Evolutionary conservation across 2,888 invertebrate genomes (phyloP).

Genomic region (Andrena fulva): DNA sequence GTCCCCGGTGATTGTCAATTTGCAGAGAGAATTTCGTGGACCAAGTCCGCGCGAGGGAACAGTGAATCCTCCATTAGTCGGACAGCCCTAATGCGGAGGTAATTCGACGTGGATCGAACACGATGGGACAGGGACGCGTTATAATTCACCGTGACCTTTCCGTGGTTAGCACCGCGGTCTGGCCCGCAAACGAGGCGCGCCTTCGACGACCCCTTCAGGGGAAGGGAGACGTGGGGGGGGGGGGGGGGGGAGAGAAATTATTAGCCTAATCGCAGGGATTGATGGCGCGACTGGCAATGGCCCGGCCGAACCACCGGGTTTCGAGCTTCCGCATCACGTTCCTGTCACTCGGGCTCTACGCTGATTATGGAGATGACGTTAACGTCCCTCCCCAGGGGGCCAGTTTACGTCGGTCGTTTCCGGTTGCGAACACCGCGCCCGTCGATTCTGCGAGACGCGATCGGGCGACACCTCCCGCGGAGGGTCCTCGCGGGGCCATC

Average conservation of each 20-base stretch:
- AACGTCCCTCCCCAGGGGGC: constrained; percentile 57
- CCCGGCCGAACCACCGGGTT: constrained; percentile 58
- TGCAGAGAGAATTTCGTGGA: not conserved
- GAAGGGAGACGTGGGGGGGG: constrained; percentile 2
- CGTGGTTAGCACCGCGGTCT: constrained; percentile 48
- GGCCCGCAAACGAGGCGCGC: constrained; percentile 34
- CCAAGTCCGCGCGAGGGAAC: not conserved
- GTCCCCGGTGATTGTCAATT: constrained; percentile 1
- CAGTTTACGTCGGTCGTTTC: constrained; percentile 40
- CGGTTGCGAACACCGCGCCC: constrained; percentile 7
- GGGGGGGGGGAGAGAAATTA: constrained; percentile 61
- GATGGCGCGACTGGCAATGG: constrained; percentile 67
- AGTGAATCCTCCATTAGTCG: constrained; percentile 1
- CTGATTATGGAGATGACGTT: constrained; percentile 70
- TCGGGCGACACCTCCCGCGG: constrained; percentile 17
- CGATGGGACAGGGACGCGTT: constrained; percentile 36
- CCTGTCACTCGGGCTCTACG: constrained; percentile 62
- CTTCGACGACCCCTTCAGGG: not conserved
- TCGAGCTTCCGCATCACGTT: constrained; percentile 68
- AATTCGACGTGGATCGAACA: constrained; percentile 34
- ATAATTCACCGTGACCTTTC: constrained; percentile 60
- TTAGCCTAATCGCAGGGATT: constrained; percentile 73
- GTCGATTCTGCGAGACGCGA: constrained; percentile 34
- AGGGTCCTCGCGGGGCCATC: constrained; percentile 14
- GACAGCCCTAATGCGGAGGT: constrained; percentile 19